phyloP scores from a whole-genome alignment of 2,113 vertebrate species.

The Dipodomys merriami region DNA sequence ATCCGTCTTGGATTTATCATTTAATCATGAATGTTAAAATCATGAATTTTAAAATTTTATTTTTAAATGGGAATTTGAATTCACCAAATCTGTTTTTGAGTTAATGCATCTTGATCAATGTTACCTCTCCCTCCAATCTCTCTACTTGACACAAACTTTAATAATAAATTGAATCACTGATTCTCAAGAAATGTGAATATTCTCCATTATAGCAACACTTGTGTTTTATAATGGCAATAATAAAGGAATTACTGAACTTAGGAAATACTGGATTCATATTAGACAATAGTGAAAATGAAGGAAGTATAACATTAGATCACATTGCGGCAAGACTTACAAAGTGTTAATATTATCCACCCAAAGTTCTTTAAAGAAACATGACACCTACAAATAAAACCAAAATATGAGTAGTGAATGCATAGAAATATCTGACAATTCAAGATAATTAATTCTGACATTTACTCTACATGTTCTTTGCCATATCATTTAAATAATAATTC shows the following conservation, averaged over 20 bases:
- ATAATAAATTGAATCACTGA: too few relatives aligned
- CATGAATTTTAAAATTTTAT: too few relatives aligned
- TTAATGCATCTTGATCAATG: too few relatives aligned
- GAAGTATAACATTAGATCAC: not conserved
- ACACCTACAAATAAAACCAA: not conserved
- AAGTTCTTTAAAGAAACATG: not conserved
- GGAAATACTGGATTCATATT: not conserved
- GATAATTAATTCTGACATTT: not conserved
- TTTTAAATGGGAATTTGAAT: too few relatives aligned
- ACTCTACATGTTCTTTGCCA: not conserved
- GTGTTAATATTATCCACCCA: not conserved
- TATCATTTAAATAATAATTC: not conserved
- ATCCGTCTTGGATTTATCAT: not conserved
- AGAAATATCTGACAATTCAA: not conserved
- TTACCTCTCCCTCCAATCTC: too few relatives aligned
- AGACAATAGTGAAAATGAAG: not conserved
- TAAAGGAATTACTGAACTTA: not conserved
- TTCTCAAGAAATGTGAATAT: too few relatives aligned
- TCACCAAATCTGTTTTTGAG: too few relatives aligned
- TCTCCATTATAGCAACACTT: too few relatives aligned
- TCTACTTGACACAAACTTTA: too few relatives aligned
- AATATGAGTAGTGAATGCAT: too few relatives aligned
- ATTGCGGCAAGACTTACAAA: not conserved
- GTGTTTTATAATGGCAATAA: not conserved
- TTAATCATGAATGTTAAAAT: not conserved